These are phyloP conservation scores for Poeciliopsis occidentalis DNA, from an alignment of 2,113 vertebrate species.

Conservation along the genomic window DNA sequence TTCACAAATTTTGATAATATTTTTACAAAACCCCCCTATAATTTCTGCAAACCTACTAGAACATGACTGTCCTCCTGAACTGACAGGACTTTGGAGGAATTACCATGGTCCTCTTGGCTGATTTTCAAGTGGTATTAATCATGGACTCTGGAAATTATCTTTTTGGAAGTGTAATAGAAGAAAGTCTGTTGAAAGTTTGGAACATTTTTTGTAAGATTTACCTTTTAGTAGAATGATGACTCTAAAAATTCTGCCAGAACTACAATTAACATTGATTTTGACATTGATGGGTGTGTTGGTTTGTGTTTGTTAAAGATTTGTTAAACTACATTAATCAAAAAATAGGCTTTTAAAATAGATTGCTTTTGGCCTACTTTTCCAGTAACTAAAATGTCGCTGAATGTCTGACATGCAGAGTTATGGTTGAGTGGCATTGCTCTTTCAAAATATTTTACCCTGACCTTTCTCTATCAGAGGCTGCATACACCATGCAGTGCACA, in stretches of 20 bases:
- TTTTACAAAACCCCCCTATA: no score
- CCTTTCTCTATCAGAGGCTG: background rate
- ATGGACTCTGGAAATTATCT: background rate
- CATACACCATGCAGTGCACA: background rate
- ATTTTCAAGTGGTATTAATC: background rate
- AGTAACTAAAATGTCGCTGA: no score
- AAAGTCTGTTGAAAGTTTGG: background rate
- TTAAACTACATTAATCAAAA: background rate
- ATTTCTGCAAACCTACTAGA: no score
- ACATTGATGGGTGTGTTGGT: background rate
- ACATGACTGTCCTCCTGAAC: background rate
- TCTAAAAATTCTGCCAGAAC: no score
- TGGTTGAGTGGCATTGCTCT: background rate
- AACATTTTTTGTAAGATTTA: no score
- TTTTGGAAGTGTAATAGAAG: background rate
- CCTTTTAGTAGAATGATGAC: no score
- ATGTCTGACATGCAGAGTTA: background rate
- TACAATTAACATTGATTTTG: no score
- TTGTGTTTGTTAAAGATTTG: background rate
- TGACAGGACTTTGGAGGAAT: background rate
- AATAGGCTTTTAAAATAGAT: background rate
- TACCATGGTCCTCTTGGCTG: background rate
- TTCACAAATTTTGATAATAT: no score
- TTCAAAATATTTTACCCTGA: background rate
- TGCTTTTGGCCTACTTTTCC: background rate